Conservation (phyloP, 2,113 vertebrate species). For the Tragelaphus scriptus region DNA sequence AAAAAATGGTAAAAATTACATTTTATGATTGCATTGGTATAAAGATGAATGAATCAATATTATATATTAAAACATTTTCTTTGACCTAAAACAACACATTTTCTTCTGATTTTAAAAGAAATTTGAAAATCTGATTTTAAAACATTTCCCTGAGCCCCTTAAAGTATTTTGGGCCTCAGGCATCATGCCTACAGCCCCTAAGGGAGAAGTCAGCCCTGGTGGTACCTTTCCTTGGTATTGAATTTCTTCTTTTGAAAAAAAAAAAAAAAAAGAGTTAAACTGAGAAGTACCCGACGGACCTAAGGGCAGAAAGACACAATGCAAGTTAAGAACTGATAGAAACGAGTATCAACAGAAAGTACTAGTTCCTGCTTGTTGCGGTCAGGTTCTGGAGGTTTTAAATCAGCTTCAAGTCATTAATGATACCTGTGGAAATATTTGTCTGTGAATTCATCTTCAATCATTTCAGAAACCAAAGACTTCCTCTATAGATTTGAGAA, state of each 20-base stretch:
- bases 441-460: neutral
- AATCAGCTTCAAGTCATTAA: neutral
- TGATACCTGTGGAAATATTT: slow-evolving; percentile 17
- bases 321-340: neutral
- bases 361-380: neutral
- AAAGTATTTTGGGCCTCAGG: neutral
- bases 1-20: neutral
- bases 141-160: neutral
- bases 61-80: slow-evolving; percentile 8
- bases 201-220: neutral
- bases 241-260: neutral
- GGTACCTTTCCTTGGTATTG: neutral
- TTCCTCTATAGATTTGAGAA: neutral
- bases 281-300: neutral
- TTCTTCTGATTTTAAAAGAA: slow-evolving; percentile 15
- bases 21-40: neutral
- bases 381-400: neutral
- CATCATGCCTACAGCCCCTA: neutral
- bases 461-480: neutral
- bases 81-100: neutral
- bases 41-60: slow-evolving; percentile 6
- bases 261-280: neutral
- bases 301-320: neutral
- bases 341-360: neutral
- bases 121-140: neutral